A percentile compares a stretch with the other conserved stretches of the same genome.
Evolutionary conservation across 2,113 vertebrate species (phyloP).

Genomic region (Numida meleagris): DNA sequence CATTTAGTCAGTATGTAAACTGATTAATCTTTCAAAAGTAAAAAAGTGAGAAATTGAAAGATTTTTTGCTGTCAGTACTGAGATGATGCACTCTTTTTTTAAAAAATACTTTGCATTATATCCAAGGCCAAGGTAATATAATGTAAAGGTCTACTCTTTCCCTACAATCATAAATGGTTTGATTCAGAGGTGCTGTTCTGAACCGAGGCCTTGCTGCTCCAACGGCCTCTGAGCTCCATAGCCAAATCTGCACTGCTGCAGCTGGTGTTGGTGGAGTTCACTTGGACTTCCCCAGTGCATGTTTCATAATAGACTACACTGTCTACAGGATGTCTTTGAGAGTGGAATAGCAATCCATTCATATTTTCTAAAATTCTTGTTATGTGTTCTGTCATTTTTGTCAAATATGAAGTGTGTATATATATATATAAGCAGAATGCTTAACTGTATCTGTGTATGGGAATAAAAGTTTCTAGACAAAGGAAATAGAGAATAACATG

Average conservation of each 20-base stretch:
- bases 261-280: neutral
- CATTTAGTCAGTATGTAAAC: neutral
- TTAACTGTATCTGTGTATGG: neutral
- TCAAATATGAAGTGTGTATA: neutral
- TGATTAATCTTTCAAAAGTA: neutral
- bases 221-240: neutral
- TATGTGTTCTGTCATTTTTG: neutral
- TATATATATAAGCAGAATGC: neutral
- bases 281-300: neutral
- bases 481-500: neutral
- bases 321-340: accelerated
- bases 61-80: neutral
- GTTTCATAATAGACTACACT: accelerated
- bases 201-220: neutral
- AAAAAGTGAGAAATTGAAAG: neutral
- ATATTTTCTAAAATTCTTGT: neutral
- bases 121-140: neutral
- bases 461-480: neutral
- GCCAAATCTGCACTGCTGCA: neutral
- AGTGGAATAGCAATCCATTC: neutral
- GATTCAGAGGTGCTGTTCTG: neutral
- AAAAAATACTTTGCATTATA: neutral
- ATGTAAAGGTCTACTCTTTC: neutral
- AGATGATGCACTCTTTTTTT: neutral
- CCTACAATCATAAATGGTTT: accelerated